Evolutionary conservation across 2,797 vertebrate species (phyloP).

Genomic region (Fistularia commersonii): DNA sequence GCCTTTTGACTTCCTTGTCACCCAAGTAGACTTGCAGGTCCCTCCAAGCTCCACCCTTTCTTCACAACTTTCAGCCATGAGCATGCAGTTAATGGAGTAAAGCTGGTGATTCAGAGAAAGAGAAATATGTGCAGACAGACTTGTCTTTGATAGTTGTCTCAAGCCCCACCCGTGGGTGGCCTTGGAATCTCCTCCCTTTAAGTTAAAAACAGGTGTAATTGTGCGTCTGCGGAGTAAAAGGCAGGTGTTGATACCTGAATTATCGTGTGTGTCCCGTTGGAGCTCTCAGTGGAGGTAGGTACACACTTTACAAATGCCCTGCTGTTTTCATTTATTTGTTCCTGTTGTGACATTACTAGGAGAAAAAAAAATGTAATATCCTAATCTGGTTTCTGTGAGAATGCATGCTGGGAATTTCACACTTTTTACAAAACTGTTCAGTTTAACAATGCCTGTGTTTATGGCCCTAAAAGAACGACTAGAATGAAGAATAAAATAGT

Average conservation of each 20-base stretch:
- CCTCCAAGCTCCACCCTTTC: conserved; percentile 43
- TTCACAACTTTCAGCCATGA: conserved; percentile 7
- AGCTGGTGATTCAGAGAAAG: conserved; percentile 13
- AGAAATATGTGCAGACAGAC: conserved; percentile 11
- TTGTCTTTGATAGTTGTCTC: conserved; percentile 35
- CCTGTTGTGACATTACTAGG: too few species aligned
- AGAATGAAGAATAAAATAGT: too few species aligned
- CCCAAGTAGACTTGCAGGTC: conserved; percentile 44
- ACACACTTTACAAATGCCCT: neutral
- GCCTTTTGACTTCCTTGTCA: conserved; percentile 13
- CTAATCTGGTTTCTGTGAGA: neutral
- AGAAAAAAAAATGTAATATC: too few species aligned
- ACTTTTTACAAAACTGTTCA: too few species aligned
- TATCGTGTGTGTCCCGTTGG: conserved; percentile 6
- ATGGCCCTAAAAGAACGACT: too few species aligned
- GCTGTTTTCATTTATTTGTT: too few species aligned
- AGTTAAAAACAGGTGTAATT: conserved; percentile 63
- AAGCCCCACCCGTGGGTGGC: conserved; percentile 67
- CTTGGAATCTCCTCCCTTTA: conserved; percentile 55
- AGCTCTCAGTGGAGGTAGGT: conserved; percentile 40
- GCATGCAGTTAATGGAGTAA: neutral
- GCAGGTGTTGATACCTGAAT: conserved; percentile 21
- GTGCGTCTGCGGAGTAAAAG: conserved; percentile 18
- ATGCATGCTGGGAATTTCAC: neutral
- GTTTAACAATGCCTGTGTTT: too few species aligned